phyloP scores from a whole-genome alignment of 2,113 vertebrate genomes.

The Alosa alosa region DNA sequence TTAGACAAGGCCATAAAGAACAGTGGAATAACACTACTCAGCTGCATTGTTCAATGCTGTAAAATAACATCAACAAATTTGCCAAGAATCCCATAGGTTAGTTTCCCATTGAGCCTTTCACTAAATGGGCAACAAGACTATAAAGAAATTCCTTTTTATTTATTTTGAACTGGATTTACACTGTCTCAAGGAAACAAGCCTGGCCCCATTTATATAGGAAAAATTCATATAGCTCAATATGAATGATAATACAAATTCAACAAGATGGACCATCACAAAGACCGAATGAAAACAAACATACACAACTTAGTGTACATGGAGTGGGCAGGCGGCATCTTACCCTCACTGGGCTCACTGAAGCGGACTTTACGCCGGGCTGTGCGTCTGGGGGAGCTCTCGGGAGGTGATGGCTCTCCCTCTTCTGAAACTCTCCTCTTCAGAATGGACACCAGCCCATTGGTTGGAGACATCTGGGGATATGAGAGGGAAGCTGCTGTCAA shows the following conservation, averaged over 20 bases:
- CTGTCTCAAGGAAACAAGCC: neutral
- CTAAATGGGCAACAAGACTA: neutral
- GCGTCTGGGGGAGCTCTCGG: conserved; percentile 60
- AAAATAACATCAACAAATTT: neutral
- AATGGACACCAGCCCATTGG: conserved; percentile 90
- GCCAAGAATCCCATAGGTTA: no score
- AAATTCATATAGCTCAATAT: neutral
- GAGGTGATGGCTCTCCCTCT: conserved; percentile 67
- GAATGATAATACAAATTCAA: neutral
- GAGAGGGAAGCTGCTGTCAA: neutral
- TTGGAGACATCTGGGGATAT: conserved; percentile 72
- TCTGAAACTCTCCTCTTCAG: conserved; percentile 83
- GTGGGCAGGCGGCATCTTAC: conserved; percentile 57
- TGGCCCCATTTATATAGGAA: no score
- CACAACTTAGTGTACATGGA: neutral
- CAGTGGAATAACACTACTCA: neutral
- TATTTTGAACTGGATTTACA: neutral
- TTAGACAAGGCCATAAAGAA: neutral
- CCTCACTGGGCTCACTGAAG: conserved; percentile 89
- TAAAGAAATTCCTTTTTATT: neutral
- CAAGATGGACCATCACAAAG: neutral
- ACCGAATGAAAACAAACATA: neutral
- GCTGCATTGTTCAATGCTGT: neutral
- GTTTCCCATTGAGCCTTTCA: neutral
- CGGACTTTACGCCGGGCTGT: conserved; percentile 84